Evolutionary conservation across 2,888 invertebrate species (phyloP).

Genomic region (Thymelicus lineola): DNA sequence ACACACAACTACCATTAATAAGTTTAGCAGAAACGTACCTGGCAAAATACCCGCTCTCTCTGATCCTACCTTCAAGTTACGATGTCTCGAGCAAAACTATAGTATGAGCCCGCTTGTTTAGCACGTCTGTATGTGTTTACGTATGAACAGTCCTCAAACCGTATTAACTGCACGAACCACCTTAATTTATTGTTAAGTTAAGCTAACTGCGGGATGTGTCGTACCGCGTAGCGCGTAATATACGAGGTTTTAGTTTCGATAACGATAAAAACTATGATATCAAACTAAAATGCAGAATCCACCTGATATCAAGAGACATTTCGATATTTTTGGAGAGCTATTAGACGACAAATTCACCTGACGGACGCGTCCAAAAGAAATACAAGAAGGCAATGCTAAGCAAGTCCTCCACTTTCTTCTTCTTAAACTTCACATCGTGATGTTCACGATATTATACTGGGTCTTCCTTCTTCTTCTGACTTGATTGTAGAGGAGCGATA

Average conservation of each 20-base stretch:
- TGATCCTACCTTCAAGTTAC: constrained; percentile 28
- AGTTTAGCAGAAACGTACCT: background rate
- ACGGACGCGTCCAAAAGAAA: too few species aligned
- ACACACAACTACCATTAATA: background rate
- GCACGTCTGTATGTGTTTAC: constrained; percentile 40
- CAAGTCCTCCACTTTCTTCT: too few species aligned
- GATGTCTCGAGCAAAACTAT: constrained; percentile 46
- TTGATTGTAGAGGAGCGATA: too few species aligned
- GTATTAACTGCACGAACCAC: constrained; percentile 47
- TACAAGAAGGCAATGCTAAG: too few species aligned
- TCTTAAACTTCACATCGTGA: too few species aligned
- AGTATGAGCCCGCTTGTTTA: constrained; percentile 42
- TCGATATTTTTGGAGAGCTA: too few species aligned
- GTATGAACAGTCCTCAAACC: constrained; percentile 46
- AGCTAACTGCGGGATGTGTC: constrained; percentile 16
- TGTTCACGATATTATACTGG: too few species aligned
- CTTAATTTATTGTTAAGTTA: constrained; percentile 50
- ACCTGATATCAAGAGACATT: too few species aligned
- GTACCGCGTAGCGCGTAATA: constrained; percentile 4
- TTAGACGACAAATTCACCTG: too few species aligned
- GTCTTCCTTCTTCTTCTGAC: too few species aligned
- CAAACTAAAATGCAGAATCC: too few species aligned
- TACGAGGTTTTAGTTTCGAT: background rate
- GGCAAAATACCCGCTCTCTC: background rate
- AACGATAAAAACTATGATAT: too few species aligned